Evolutionary conservation across 2,797 vertebrate genomes (phyloP), one percentile per base, ranked within the genome.

Genomic region (Leucoraja ocellata): DNA sequence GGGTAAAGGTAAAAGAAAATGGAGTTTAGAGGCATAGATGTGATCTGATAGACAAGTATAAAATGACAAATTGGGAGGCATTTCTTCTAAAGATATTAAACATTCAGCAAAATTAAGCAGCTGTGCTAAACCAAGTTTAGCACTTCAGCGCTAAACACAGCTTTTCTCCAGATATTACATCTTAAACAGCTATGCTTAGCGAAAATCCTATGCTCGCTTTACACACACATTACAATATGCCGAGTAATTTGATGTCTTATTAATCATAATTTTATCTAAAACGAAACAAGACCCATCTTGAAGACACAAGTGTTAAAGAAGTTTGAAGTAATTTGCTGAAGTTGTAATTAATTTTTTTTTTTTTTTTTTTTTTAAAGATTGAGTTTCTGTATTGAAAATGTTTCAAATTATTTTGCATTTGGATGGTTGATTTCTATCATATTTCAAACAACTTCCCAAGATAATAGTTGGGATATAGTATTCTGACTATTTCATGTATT

Each of bases 1-100:
- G 21, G 71, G 71, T 13, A 92, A 14, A 54, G 32, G 76, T 11
- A 46, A 83, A 91, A 94, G 0, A 93, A 93, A 81, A 61, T n/a
- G 7, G 73, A 93, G 94, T 93, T 92, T 92, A 92, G 71, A n/a
- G 23, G 90, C 13, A 58, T 4, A 58, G 14, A 28, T 54, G 71
- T 54, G 9, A 88, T 32, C n/a, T 88, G 61, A 36, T 88, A 0
- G 1, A 18, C 9, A 88, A 68, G 63, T 36, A 88, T 32, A 88
- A 21, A 92, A 23, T 58, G 73, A 25, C 39, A 74, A 14, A 74
- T 92, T 54, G 28, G 28, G 90, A 46, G 9, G 36, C 18, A 11
- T n/a, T 76, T 18, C 39, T 73, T 25, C 28, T 76, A 36, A 73
- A 73, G 68, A 73, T 46, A 71, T 73, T 73, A 21, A 36, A 92